Percentiles rank a stretch among this genome's conserved stretches.
phyloP scores from a whole-genome alignment of 2,113 vertebrate species.

The Recurvirostra avosetta region DNA sequence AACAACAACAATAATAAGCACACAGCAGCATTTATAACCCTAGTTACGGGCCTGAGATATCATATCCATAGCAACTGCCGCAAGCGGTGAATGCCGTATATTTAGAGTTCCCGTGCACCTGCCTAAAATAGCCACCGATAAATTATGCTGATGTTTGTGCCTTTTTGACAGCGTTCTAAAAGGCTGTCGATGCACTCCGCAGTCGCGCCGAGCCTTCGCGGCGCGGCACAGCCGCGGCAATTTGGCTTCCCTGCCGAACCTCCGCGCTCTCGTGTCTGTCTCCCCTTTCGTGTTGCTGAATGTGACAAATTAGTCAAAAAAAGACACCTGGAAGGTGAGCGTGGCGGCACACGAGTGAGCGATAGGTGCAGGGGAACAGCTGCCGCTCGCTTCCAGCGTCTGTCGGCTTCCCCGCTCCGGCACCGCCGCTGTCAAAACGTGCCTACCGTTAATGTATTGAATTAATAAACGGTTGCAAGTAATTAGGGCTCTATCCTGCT shows the following conservation, averaged over 20 bases:
- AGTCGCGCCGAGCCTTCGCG: rapidly evolving
- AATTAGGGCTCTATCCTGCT: neutral
- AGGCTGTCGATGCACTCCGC: neutral
- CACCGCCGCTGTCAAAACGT: neutral
- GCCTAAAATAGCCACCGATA: constrained; percentile 59
- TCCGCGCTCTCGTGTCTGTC: rapidly evolving
- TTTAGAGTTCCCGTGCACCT: constrained; percentile 63
- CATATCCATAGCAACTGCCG: constrained; percentile 68
- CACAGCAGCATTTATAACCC: constrained; percentile 60
- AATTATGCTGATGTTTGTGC: constrained; percentile 57
- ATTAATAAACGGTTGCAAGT: neutral
- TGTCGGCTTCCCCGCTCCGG: neutral
- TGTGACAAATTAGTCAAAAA: neutral
- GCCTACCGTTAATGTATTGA: neutral
- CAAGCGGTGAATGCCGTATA: constrained; percentile 47
- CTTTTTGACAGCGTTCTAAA: neutral
- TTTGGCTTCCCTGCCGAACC: neutral
- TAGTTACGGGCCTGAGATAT: constrained; percentile 51
- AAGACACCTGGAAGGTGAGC: neutral
- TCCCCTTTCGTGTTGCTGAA: neutral
- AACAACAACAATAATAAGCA: constrained; percentile 57
- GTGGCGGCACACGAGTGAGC: neutral
- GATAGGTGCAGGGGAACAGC: neutral
- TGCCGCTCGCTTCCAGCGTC: neutral
- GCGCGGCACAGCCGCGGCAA: rapidly evolving